Evolutionary conservation across 2,797 vertebrate species (phyloP).

Genomic region (Coccyzus lansbergi): DNA sequence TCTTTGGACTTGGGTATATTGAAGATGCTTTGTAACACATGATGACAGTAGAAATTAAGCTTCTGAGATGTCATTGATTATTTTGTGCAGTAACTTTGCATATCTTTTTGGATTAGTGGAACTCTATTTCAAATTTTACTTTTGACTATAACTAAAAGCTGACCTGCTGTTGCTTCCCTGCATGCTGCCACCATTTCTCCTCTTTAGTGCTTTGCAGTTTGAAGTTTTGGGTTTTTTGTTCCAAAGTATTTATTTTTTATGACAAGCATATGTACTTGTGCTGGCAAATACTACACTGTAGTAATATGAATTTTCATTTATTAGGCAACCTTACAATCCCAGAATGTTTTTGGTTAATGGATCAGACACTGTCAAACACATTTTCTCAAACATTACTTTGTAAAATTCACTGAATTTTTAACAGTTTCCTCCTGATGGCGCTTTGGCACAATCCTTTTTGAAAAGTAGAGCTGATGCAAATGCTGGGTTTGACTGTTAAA

Average conservation of each 20-base stretch:
- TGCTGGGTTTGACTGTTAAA: neutral
- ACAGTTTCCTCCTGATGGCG: neutral
- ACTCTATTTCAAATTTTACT: neutral
- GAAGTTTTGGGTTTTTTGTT: neutral
- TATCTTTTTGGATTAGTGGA: neutral
- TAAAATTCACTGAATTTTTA: neutral
- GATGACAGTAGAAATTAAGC: neutral
- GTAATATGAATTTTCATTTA: neutral
- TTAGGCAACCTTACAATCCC: neutral
- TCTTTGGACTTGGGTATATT: neutral
- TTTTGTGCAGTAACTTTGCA: neutral
- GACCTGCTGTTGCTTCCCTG: neutral
- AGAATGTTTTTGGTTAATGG: neutral
- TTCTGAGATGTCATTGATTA: neutral
- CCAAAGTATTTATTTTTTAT: neutral
- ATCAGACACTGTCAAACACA: neutral
- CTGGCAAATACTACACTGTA: neutral
- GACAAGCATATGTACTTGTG: neutral
- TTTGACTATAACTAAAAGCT: neutral
- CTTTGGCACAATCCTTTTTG: neutral
- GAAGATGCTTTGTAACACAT: neutral
- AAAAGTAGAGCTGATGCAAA: neutral
- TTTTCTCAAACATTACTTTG: neutral
- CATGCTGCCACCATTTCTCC: neutral
- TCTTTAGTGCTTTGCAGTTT: neutral